These are phyloP conservation scores for Phenacoccus solenopsis DNA, from an alignment of 1,140 invertebrate species.

Conservation along the genomic window DNA sequence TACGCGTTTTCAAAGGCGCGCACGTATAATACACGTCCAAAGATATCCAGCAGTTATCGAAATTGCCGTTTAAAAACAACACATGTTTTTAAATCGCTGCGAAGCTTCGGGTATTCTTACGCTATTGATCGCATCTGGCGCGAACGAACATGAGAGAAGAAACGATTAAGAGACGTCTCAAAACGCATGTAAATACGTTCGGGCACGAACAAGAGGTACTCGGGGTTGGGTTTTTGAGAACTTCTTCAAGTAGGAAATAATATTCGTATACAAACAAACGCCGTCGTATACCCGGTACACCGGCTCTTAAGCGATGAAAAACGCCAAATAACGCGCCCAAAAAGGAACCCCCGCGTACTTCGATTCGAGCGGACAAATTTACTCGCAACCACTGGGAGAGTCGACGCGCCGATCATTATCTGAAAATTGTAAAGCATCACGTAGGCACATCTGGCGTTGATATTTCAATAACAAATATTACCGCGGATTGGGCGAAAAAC, in stretches of 20 bases:
- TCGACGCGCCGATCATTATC: too few relatives aligned
- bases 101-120: not conserved
- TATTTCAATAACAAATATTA: too few relatives aligned
- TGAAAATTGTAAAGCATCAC: too few relatives aligned
- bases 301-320: too few relatives aligned
- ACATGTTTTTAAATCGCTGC: not conserved
- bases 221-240: not conserved
- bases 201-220: not conserved
- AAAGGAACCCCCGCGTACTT: not conserved
- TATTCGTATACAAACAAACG: not conserved
- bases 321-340: too few relatives aligned
- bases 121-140: not conserved
- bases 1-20: too few relatives aligned
- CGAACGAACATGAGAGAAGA: not conserved
- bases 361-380: not conserved
- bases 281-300: too few relatives aligned
- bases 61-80: not conserved
- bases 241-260: not conserved
- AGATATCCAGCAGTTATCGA: not conserved
- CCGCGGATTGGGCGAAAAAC: too few relatives aligned
- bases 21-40: not conserved
- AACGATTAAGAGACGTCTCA: not conserved
- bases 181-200: not conserved
- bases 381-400: not conserved
- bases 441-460: too few relatives aligned